Base-by-base conservation (phyloP, 2,113 vertebrate genomes). In the Mohoua ochrocephala region DNA sequence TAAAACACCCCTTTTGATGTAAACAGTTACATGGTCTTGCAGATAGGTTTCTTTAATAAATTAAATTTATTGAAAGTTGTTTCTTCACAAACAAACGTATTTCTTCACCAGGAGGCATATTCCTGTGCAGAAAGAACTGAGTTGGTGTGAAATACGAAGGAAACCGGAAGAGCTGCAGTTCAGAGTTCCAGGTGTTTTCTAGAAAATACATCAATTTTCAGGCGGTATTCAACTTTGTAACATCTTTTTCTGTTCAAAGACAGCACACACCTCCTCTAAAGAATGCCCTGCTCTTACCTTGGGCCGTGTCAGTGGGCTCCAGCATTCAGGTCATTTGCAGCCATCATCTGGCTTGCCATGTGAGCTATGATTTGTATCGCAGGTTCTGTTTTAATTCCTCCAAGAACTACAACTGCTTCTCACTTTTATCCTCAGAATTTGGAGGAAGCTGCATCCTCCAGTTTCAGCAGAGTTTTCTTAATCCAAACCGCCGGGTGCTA, bases 21-120 rank as follows among this genome's bases (percentile, higher is more conserved):
- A 67, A 84, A 28, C 9, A 52, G 42, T 92, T 94, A 30, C 3
- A n/a, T 57, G 45, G 50, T 77, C 59, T 91, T 88, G 54, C 79
- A 83, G 67, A 80, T 63, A 41, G 47, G 39, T 80, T 95, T 90
- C 63, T 81, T 77, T 28, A 78, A 64, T 39, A 88, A 85, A 90
- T 67, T 44, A 37, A 59, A 94, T 74, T 54, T 59, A 54, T 45
- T 8, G 4, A 45, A 77, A 77, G 39, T 63, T 86, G 7, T 75
- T 81, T 94, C 44, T 91, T 80, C 28, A 16, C 45, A 70, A 30
- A 27, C 35, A 84, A 49, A 22, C 0, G 0, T 63, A 35, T 61
- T 80, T 84, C 37, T 91, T 85, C 80, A 65, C 49, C 23, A 28
- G 44, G 6, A 73, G 33, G 49, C 28, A 20, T 45, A 19, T 79